These are phyloP conservation scores for Cardinalis cardinalis DNA, from an alignment of 2,113 vertebrate genomes.

Conservation along the genomic window DNA sequence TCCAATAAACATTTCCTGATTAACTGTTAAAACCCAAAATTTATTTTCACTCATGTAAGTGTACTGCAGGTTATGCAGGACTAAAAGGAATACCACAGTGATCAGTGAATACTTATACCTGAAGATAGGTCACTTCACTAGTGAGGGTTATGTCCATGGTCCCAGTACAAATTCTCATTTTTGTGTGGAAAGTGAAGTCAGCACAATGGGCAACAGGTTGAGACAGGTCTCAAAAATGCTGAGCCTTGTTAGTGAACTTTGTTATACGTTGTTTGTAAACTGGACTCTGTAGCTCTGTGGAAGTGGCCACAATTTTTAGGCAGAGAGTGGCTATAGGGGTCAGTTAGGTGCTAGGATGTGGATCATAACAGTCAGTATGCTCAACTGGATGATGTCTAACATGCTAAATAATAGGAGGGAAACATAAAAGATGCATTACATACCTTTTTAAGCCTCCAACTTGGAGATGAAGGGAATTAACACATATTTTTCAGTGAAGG, in stretches of 20 bases:
- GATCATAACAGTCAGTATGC: too few relatives aligned
- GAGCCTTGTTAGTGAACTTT: neutral
- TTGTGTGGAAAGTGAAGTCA: neutral
- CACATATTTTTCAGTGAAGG: neutral
- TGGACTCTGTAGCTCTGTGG: neutral
- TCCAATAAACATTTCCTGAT: neutral
- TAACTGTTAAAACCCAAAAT: neutral
- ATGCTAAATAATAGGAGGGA: neutral
- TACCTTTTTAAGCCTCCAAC: neutral
- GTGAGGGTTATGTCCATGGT: neutral
- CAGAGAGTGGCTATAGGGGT: neutral
- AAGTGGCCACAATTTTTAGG: neutral
- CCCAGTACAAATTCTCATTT: neutral
- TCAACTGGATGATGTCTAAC: neutral
- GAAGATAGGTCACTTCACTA: neutral
- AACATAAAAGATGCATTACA: neutral
- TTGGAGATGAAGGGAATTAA: neutral
- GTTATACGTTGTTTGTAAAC: neutral
- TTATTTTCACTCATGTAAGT: neutral
- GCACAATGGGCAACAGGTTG: neutral
- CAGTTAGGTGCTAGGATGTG: neutral
- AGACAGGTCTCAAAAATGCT: neutral
- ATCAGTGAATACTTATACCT: neutral
- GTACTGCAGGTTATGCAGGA: neutral
- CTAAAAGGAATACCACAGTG: neutral